Base-by-base conservation (phyloP, 2,888 invertebrate species). In the Melitaea athalia region DNA sequence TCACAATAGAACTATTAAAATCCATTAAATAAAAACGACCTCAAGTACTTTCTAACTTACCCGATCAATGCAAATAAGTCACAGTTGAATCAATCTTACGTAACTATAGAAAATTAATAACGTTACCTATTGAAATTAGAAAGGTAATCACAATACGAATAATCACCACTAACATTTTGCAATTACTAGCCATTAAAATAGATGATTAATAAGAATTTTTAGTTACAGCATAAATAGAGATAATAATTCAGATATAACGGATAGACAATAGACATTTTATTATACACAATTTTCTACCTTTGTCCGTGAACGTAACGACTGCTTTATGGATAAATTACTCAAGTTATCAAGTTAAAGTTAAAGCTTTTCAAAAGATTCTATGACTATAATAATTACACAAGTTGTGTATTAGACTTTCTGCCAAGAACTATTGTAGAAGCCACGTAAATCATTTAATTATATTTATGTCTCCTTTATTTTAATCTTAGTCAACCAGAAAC, bases 101-200 rank as follows among this genome's bases (percentile, higher is more conserved):
- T 66, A 71, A 71, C 65, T 38, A 68, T 69, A 63, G 67, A 73
- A 69, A 73, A 64, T 61, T 69, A 59, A 50, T 63, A 64, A 65
- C 65, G 50, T 61, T 52, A 59, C 60, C 62, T 66, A 53, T 70
- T 76, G 81, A 77, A 77, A 83, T 83, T 82, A 79, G 84, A 85
- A 84, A 85, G 84, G 81, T 80, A 81, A 83, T 84, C 77, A 80
- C 49, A 55, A 45, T 61, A 81, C 80, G 78, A 72, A 74, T 67
- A 69, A 69, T 59, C 55, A 42, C 66, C 59, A 42, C 47, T 62
- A 67, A 53, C 63, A 45, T 55, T 55, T 55, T 52, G 53, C 53
- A 64, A 57, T 47, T 47, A 57, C 14, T 33, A 33, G 31, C 10
- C 52, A 59, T 64, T 65, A 59, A 59, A 65, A 59, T n/a, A 24